A percentile compares a stretch with the other conserved stretches of the same genome.
phyloP scores from a whole-genome alignment of 2,113 vertebrate species.

The Octodon degus region DNA sequence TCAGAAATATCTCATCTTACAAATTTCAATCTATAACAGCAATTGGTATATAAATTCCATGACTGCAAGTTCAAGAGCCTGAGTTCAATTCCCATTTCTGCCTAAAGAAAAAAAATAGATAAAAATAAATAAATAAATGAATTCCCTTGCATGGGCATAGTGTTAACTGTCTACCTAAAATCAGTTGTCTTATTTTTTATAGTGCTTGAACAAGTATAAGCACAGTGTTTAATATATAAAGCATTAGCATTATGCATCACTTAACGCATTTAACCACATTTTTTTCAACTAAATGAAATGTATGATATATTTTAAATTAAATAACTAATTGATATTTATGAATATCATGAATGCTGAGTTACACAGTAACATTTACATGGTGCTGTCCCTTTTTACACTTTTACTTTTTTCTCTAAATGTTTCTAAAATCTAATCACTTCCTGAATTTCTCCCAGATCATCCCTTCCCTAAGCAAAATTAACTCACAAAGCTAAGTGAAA shows the following conservation, averaged over 20 bases:
- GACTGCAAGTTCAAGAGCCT: too few species aligned
- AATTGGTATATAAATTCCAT: background rate
- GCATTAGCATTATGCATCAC: background rate
- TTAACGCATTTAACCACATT: too few species aligned
- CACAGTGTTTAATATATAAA: too few species aligned
- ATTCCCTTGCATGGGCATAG: too few species aligned
- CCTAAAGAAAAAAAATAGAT: too few species aligned
- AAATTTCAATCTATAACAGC: background rate
- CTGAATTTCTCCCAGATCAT: background rate
- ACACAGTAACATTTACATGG: background rate
- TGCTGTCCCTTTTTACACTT: too few species aligned
- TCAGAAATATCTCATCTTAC: slow-evolving; percentile 12
- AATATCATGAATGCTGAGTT: background rate
- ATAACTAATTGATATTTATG: background rate
- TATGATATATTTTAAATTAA: background rate
- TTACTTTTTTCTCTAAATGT: slow-evolving; percentile 4
- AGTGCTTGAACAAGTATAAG: too few species aligned
- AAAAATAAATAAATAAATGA: too few species aligned
- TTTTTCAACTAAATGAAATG: too few species aligned
- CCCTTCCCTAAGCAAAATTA: background rate
- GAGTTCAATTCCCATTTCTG: too few species aligned
- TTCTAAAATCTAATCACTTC: slow-evolving; percentile 16
- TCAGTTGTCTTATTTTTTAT: too few species aligned
- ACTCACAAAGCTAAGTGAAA: background rate
- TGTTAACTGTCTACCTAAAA: too few species aligned